Conservation (phyloP, 2,797 vertebrate species). For the Sparus aurata region DNA sequence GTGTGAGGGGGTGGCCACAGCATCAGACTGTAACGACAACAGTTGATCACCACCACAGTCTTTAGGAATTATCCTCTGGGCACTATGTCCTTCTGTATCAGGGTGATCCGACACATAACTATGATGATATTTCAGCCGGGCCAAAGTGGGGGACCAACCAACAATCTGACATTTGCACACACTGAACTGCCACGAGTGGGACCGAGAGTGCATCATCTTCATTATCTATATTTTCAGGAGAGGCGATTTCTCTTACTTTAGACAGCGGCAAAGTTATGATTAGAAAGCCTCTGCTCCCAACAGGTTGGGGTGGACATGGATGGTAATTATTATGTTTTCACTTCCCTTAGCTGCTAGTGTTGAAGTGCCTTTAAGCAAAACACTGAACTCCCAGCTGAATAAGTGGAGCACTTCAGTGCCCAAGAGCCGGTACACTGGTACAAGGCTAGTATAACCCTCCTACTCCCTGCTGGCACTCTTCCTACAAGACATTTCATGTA, state of each 20-base stretch:
- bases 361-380: constrained; percentile 50
- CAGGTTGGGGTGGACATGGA: constrained; percentile 9
- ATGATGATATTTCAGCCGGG: neutral
- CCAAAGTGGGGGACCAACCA: neutral
- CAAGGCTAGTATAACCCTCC: constrained; percentile 20
- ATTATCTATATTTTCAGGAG: constrained; percentile 11
- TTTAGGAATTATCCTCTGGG: neutral
- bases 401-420: constrained; percentile 26
- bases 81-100: neutral
- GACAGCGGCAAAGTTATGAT: neutral
- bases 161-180: neutral
- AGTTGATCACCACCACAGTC: neutral
- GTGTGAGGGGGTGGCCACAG: neutral
- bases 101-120: neutral
- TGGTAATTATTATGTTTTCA: constrained; percentile 39
- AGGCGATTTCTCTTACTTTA: neutral
- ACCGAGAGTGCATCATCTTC: neutral
- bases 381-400: constrained; percentile 41
- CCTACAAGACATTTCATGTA: constrained; percentile 20
- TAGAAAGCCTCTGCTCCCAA: constrained; percentile 22
- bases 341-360: constrained; percentile 3
- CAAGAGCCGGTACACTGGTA: constrained; percentile 12
- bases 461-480: neutral
- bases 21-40: constrained; percentile 1
- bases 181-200: neutral